A percentile compares a stretch with the other conserved stretches of the same genome.
These are phyloP conservation scores for Nannobrachium achirus DNA, from an alignment of 2,113 vertebrate species.

Conservation along the genomic window DNA sequence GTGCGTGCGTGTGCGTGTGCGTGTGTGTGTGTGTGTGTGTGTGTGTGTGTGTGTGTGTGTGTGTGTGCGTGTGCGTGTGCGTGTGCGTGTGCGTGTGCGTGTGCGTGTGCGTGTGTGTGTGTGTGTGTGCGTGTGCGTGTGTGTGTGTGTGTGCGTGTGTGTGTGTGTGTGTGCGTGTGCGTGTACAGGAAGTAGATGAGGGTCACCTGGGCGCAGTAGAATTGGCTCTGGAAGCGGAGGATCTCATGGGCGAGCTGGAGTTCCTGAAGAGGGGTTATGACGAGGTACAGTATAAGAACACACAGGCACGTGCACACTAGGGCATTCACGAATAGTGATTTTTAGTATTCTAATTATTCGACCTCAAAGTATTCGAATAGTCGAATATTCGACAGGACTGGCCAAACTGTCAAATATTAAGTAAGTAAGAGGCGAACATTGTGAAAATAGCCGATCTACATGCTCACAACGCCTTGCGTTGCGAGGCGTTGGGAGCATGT, in stretches of 20 bases:
- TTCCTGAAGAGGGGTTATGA: conserved; percentile 76
- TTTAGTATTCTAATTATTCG: too few relatives aligned
- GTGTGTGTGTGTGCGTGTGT: neutral
- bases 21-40: neutral
- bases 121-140: neutral
- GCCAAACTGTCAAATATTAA: too few relatives aligned
- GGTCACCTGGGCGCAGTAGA: conserved; percentile 69
- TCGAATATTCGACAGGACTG: too few relatives aligned
- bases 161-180: conserved; percentile 7
- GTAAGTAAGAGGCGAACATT: too few relatives aligned
- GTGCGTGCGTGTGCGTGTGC: neutral
- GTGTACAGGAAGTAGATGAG: conserved; percentile 74
- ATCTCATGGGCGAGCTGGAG: conserved; percentile 71
- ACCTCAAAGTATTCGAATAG: too few relatives aligned
- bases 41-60: neutral
- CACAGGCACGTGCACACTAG: too few relatives aligned
- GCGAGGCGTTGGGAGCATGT: too few relatives aligned
- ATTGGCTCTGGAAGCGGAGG: conserved; percentile 74
- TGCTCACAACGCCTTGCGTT: too few relatives aligned
- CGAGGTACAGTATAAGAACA: conserved; percentile 77
- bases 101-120: too few relatives aligned
- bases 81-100: too few relatives aligned
- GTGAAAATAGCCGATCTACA: too few relatives aligned
- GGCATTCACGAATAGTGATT: too few relatives aligned
- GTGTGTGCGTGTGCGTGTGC: neutral